Evolutionary conservation across 2,113 vertebrate genomes (phyloP).

Genomic region (Azemiops feae): DNA sequence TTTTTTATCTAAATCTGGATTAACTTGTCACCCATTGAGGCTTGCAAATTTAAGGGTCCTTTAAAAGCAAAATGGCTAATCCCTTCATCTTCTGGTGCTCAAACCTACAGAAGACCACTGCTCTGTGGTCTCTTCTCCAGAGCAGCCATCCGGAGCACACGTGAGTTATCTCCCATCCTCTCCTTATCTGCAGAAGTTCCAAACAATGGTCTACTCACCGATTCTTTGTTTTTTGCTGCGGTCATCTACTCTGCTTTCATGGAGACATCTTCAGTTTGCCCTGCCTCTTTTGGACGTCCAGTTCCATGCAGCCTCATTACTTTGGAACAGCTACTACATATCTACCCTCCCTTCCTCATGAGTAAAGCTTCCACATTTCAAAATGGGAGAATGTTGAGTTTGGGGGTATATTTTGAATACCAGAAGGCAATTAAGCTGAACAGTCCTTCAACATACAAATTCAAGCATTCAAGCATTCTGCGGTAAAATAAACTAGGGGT

Average conservation of each 20-base stretch:
- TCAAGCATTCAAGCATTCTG: background rate
- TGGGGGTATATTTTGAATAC: background rate
- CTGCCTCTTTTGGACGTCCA: background rate
- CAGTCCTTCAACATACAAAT: background rate
- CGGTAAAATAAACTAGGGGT: background rate
- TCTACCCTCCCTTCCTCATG: too few relatives aligned
- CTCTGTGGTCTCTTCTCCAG: background rate
- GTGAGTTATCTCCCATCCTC: background rate
- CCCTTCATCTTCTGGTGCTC: background rate
- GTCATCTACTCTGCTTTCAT: background rate
- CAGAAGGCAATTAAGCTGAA: background rate
- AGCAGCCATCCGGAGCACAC: background rate
- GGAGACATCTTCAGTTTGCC: background rate
- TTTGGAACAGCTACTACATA: background rate
- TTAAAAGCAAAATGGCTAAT: background rate
- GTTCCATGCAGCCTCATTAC: background rate
- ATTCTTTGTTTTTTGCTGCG: background rate
- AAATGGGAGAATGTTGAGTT: background rate
- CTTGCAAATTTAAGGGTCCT: background rate
- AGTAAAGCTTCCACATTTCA: background rate
- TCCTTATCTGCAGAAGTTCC: background rate
- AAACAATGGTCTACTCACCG: background rate
- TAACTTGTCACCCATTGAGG: background rate
- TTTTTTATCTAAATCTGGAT: background rate
- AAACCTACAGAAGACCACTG: background rate